Base-by-base conservation (phyloP, 2,113 vertebrate species). In the Laterallus jamaicensis region DNA sequence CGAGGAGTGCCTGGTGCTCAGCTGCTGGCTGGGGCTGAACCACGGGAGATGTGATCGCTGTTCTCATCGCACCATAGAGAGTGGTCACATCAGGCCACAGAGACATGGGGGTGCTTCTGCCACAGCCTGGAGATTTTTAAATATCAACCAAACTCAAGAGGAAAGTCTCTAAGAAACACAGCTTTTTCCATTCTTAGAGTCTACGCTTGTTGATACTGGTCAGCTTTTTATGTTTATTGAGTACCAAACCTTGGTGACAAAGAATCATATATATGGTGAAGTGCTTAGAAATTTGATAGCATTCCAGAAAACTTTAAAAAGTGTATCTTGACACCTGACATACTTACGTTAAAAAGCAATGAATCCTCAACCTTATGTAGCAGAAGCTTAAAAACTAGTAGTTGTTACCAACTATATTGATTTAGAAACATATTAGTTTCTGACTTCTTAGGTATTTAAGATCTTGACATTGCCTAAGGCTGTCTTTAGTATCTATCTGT, bases 101-200 rank as follows among this genome's bases (percentile, higher is more conserved):
- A 82, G 21, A 22, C 0, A 0, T 4, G 6, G 29, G 6, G 32
- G 6, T 12, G 15, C 15, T 73, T 56, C 64, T 18, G 1, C 26
- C 50, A 77, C 7, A n/a, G 42, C 28, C 68, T 64, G 2, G 2
- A 86, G 84, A 86, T 66, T 17, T 86, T 91, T 58, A 69, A 8
- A 6, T 62, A 49, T 24, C 29, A 78, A 35, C 21, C 68, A 89
- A 69, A 18, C 18, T 39, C 59, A 68, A 69, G 39, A 84, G 1
- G 3, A 81, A 77, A 78, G 35, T 42, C 40, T 32, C 5, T 69
- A 60, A 73, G 49, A 88, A 80, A 68, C 10, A 29, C 0, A 1
- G 2, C 11, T 83, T 85, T 62, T 60, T 42, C 42, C 16, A 17
- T 44, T 44, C 42, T 37, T 74, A 40, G 22, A 24, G 12, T 37